A percentile compares a stretch with the other conserved stretches of the same genome.
phyloP scores from a whole-genome alignment of 2,888 invertebrate species.

The Spodoptera exigua region DNA sequence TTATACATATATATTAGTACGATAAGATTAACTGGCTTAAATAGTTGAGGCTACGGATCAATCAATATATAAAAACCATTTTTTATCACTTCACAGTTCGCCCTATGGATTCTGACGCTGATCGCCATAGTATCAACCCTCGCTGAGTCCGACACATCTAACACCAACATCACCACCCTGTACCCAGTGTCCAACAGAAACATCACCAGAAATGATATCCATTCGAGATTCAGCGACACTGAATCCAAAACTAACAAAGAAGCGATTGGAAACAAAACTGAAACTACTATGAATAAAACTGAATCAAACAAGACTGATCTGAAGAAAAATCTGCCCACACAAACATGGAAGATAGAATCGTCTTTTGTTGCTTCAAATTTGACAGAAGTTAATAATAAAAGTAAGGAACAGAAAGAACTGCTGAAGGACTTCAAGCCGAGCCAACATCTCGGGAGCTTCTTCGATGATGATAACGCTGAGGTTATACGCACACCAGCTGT shows the following conservation, averaged over 20 bases:
- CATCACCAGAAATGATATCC: slow-evolving; percentile 41
- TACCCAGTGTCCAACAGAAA: slow-evolving; percentile 69
- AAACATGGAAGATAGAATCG: slow-evolving; percentile 75
- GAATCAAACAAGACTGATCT: slow-evolving; percentile 9
- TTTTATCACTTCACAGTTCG: slow-evolving; percentile 58
- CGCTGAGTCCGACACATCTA: slow-evolving; percentile 62
- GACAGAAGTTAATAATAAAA: slow-evolving; percentile 55
- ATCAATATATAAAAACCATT: neutral
- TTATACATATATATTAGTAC: no score
- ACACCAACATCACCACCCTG: slow-evolving; percentile 73
- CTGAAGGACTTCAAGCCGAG: slow-evolving; percentile 85
- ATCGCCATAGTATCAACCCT: slow-evolving; percentile 51
- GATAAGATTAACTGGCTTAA: no score
- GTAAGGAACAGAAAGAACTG: slow-evolving; percentile 34
- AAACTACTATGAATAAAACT: neutral
- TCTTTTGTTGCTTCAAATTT: slow-evolving; percentile 65
- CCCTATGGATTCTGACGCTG: slow-evolving; percentile 64
- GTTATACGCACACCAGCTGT: slow-evolving; percentile 45
- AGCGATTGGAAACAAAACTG: neutral
- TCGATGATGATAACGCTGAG: slow-evolving; percentile 77
- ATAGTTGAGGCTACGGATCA: neutral
- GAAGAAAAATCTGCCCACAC: slow-evolving; percentile 46
- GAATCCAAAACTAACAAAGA: slow-evolving; percentile 5
- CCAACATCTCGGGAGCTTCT: slow-evolving; percentile 82
- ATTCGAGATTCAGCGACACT: slow-evolving; percentile 34